Evolutionary conservation across 37 sponge, comb jelly and placozoan species (phyloP), one percentile per base, ranked within the genome.

Genomic region (Halichondria panicea): DNA sequence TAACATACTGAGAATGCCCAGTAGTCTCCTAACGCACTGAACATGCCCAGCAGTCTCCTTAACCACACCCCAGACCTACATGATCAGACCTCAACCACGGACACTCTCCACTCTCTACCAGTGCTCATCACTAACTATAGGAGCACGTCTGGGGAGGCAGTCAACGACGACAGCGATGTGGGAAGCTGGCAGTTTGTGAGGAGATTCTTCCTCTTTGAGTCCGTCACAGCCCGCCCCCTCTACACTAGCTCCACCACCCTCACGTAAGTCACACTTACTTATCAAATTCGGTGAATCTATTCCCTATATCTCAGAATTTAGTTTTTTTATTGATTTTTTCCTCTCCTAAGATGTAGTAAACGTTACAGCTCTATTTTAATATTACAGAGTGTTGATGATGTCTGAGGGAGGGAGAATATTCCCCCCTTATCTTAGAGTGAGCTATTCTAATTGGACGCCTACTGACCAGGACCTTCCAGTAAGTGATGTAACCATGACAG

Each of bases 131-230:
- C 44, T 18, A 54, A 71, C 58, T 77, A 78, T 39, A 55, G 43
- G 41, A 68, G 55, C 31, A 6, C 24, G 0, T 36, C 66, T 37
- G 73, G 74, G 28, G 50, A 59, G 24, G 45, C 1, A 5, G 80
- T 72, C 64, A 78, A 72, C 54, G 15, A 39, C 13, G 79, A 60
- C 15, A 27, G 53, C 45, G 79, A 88, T 37, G 18, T 32, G 13
- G 60, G 72, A 5, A 19, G 1, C 37, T 88, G 88, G 88, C 84
- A 78, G 75, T 57, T 80, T 18, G 84, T 79, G 31, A 65, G 71
- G 39, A 65, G 79, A 35, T 83, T 89, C 33, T 84, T 46, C 41
- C 80, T 89, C 4, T 57, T 56, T 21, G 80, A 83, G 60, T 22
- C 69, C 4, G 30, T 83, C 59, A 80, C 80, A 22, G 22, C 57